Evolutionary conservation across 2,113 vertebrate species (phyloP), one percentile per base, ranked within the genome.

Genomic region (Macrotis lagotis): DNA sequence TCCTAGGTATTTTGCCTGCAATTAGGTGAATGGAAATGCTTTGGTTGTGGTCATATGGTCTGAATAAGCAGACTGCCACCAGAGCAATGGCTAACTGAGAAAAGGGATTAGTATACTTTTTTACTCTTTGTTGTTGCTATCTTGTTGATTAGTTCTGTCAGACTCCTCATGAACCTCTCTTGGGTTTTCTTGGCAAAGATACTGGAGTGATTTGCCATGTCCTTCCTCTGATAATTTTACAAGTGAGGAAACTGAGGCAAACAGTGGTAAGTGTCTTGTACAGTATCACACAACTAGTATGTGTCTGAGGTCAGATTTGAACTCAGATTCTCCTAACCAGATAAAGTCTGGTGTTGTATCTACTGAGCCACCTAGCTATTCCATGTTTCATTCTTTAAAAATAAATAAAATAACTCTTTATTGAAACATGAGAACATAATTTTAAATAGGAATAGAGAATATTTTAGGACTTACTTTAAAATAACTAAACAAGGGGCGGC

Each of bases 351-450:
- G 37, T 0, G 2, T 1, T 83, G 37, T 22, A 19, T 7, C n/a
- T 0, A 83, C 66, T 83, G n/a, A 3, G 16, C 4, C 55, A 59
- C 16, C 66, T 22, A 44, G 5, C 66, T 44, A n/a, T 19, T 8
- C 66, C 37, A n/a, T 37, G 55, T 37, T 66, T 66, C 28, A 37
- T 31, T 66, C 31, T 66, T 66, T 66, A 66, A 37, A 83, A 83
- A 74, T 14, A 74, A 66, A 74, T 74, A 74, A n/a, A 74, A n/a
- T 12, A n/a, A 83, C 37, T 22, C 66, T 66, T 14, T 3, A 50
- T 37, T 47, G 48, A 95, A 91, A 50, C 59, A 92, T 31, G 91
- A 93, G 66, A 83, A 83, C 48, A 88, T 51, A 52, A 9, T n/a
- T 51, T 74, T 24, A 47, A 93, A 59, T 25, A 91, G 55, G 6